A percentile compares a stretch with the other conserved stretches of the same genome.
phyloP scores from a whole-genome alignment of 2,113 vertebrate species.

The Azemiops feae region DNA sequence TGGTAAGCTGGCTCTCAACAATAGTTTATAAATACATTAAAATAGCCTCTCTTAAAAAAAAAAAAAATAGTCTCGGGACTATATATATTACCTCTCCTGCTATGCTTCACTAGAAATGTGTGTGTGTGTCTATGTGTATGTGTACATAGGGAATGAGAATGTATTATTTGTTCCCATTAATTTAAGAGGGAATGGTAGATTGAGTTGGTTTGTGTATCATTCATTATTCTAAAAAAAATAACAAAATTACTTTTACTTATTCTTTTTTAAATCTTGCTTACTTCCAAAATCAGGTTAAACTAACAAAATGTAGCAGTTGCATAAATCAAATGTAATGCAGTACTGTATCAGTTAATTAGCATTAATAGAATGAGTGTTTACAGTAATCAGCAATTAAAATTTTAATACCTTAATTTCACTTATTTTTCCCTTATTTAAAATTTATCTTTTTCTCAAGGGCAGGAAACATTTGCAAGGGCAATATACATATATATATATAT shows the following conservation, averaged over 20 bases:
- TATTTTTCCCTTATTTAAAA: not conserved
- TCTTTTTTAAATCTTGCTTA: not conserved
- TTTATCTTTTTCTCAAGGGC: not conserved
- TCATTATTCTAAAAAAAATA: not conserved
- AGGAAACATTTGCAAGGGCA: not conserved
- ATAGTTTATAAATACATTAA: not conserved
- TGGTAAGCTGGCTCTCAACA: too few species aligned
- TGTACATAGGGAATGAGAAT: not conserved
- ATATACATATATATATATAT: too few species aligned
- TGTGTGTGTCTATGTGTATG: too few species aligned
- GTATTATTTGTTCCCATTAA: not conserved
- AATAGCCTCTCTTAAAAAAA: not conserved
- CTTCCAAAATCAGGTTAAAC: not conserved
- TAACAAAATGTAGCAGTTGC: not conserved
- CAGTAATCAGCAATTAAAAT: not conserved
- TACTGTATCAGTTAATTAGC: not conserved
- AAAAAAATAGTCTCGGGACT: not conserved
- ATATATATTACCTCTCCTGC: too few species aligned
- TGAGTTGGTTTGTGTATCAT: not conserved
- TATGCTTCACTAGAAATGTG: too few species aligned
- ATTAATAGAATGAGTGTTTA: not conserved
- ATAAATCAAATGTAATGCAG: not conserved
- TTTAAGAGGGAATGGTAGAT: not conserved
- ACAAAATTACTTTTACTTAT: not conserved
- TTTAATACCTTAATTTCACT: not conserved